Conservation (phyloP, 1,140 invertebrate genomes). For the Anastrepha ludens region DNA sequence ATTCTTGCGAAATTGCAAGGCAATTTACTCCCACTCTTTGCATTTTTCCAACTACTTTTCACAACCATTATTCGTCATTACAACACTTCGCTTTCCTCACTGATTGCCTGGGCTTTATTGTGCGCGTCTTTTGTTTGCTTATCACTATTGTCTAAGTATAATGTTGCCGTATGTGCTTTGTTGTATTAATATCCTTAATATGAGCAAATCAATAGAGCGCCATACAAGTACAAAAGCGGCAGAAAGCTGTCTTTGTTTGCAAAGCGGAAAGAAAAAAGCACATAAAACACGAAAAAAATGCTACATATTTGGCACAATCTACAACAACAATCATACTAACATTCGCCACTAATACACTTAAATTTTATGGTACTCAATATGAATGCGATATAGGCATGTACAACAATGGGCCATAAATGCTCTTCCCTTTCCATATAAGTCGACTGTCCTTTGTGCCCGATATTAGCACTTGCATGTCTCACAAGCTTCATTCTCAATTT, state of each 20-base stretch:
- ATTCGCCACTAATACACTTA: constrained; percentile 13
- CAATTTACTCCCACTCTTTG: background rate
- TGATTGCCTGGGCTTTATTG: background rate
- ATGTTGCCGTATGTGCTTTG: constrained; percentile 8
- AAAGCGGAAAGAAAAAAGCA: background rate
- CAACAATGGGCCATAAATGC: constrained; percentile 7
- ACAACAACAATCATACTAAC: background rate
- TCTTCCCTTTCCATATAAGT: background rate
- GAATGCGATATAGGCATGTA: background rate
- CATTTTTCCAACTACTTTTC: background rate
- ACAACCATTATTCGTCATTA: background rate
- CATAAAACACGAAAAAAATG: background rate
- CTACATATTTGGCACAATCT: background rate
- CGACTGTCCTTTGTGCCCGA: background rate
- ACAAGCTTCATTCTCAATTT: background rate
- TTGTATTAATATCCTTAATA: constrained; percentile 49
- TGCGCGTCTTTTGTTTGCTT: background rate
- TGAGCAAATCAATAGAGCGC: background rate
- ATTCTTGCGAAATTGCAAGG: background rate
- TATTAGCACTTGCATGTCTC: background rate
- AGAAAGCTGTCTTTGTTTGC: background rate
- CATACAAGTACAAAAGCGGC: background rate
- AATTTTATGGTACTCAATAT: constrained; percentile 36
- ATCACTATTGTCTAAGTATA: constrained; percentile 14
- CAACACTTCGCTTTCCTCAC: background rate